These are phyloP conservation scores for Megaustenia siamemsis DNA, from an alignment of 2,888 invertebrate genomes.

Conservation along the genomic window DNA sequence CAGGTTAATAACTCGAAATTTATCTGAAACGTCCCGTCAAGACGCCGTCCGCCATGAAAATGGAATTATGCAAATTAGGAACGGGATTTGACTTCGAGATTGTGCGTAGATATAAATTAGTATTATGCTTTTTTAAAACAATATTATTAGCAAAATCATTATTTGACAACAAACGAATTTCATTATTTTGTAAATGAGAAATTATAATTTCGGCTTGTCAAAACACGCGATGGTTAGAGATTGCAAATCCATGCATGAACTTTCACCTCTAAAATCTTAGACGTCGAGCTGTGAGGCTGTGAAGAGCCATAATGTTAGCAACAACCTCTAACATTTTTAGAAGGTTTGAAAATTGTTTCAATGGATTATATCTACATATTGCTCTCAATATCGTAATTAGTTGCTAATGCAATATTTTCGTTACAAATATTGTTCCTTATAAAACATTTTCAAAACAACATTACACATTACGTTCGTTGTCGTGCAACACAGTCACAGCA, in stretches of 20 bases:
- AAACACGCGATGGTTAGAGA: slow-evolving; percentile 28
- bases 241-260: slow-evolving; percentile 15
- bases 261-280: slow-evolving; percentile 42
- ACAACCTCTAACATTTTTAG: slow-evolving; percentile 30
- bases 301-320: slow-evolving; percentile 56
- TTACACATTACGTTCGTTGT: too few relatives aligned
- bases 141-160: not conserved
- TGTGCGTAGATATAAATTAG: not conserved
- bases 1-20: not conserved
- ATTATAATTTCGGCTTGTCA: not conserved
- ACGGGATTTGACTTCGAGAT: slow-evolving; percentile 34
- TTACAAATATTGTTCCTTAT: too few relatives aligned
- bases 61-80: slow-evolving; percentile 51
- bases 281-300: too few relatives aligned
- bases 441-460: too few relatives aligned
- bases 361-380: too few relatives aligned
- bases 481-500: too few relatives aligned
- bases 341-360: slow-evolving; percentile 37
- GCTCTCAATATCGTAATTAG: too few relatives aligned
- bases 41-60: slow-evolving; percentile 53
- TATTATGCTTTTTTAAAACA: not conserved
- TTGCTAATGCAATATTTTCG: too few relatives aligned
- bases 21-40: not conserved
- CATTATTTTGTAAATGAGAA: not conserved
- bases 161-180: not conserved